Conservation (phyloP, 2,888 invertebrate genomes). For the Rhogogaster chlorosoma region DNA sequence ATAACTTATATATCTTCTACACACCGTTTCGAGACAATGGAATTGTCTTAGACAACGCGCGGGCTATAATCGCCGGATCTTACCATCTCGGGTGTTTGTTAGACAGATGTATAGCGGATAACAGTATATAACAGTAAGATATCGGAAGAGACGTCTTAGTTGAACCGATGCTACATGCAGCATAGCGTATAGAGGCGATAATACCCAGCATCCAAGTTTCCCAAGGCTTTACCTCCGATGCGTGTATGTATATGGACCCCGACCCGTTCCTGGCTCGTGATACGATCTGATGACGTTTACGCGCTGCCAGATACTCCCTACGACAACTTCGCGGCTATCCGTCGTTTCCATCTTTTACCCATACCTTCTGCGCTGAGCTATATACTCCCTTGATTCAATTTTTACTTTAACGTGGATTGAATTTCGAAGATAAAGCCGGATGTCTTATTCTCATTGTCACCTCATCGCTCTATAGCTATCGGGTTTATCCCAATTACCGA, state of each 20-base stretch:
- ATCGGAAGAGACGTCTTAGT: constrained; percentile 61
- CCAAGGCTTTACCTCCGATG: not conserved
- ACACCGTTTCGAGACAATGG: constrained; percentile 20
- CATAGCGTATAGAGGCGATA: constrained; percentile 10
- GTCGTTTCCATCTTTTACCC: constrained; percentile 35
- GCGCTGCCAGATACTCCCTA: constrained; percentile 33
- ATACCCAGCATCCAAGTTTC: constrained; percentile 15
- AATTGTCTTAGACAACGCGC: constrained; percentile 27
- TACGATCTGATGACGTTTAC: constrained; percentile 49
- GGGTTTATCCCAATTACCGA: not conserved
- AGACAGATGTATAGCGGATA: constrained; percentile 61
- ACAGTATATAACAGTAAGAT: constrained; percentile 59
- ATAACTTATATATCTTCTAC: not conserved
- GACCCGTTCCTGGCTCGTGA: constrained; percentile 19
- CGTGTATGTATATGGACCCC: not conserved
- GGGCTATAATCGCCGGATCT: constrained; percentile 43
- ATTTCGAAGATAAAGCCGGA: not conserved
- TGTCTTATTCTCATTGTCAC: not conserved
- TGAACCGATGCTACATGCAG: not conserved
- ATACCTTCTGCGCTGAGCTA: not conserved
- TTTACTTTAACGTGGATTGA: not conserved
- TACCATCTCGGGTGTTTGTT: constrained; percentile 58
- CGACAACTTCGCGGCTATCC: constrained; percentile 42
- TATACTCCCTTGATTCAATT: not conserved
- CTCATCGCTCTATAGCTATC: no score